Percentiles rank a stretch among this genome's conserved stretches.
phyloP scores from a whole-genome alignment of 2,888 invertebrate genomes.

The Anodontia alba region DNA sequence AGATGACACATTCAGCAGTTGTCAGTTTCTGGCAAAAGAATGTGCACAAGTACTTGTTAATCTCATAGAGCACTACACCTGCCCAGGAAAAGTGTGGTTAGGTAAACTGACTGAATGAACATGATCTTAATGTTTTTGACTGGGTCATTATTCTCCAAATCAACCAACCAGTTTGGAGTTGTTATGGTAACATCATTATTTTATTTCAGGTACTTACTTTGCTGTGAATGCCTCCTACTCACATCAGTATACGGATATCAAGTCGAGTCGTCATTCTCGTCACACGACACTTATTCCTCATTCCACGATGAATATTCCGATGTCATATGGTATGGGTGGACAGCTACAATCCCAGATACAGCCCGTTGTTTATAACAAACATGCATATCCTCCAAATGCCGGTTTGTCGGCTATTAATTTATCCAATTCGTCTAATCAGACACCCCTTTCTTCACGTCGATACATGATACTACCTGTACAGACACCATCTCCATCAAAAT shows the following conservation, averaged over 20 bases:
- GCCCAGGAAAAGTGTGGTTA: no score
- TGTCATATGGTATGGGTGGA: neutral
- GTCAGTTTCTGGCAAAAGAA: no score
- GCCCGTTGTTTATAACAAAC: neutral
- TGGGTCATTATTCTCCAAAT: no score
- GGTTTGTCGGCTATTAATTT: neutral
- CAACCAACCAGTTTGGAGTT: no score
- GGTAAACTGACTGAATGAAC: no score
- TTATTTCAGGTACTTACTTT: constrained; percentile 77
- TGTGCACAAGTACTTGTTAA: no score
- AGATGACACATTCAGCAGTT: no score
- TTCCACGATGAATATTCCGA: neutral
- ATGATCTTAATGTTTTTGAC: no score
- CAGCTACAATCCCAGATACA: neutral
- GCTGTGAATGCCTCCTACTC: constrained; percentile 76
- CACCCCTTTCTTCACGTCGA: constrained; percentile 4
- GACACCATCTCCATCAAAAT: constrained; percentile 1
- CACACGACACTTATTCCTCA: neutral
- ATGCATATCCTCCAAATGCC: neutral
- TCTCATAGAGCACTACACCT: no score
- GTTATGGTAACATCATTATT: neutral
- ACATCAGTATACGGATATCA: constrained; percentile 74
- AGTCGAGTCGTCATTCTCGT: neutral
- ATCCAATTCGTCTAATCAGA: neutral
- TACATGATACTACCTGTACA: constrained; percentile 10